A percentile compares a stretch with the other conserved stretches of the same genome.
These are phyloP conservation scores for Crotalus horridus DNA, from an alignment of 2,113 vertebrate genomes.

Conservation along the genomic window DNA sequence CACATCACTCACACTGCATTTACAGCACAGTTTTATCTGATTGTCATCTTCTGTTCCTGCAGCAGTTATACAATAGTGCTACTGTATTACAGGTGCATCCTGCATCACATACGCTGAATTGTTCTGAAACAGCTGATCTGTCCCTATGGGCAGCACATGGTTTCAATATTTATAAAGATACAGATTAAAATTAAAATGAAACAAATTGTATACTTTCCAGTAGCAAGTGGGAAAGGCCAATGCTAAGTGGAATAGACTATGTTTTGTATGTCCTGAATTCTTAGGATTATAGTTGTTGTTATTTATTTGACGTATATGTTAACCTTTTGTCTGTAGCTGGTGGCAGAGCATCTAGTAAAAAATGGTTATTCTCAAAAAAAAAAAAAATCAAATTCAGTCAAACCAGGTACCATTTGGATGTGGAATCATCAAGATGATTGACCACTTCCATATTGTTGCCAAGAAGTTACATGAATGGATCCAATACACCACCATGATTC, in stretches of 20 bases:
- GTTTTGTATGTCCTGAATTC: neutral
- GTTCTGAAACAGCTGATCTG: neutral
- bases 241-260: neutral
- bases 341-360: neutral
- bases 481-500: neutral
- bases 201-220: neutral
- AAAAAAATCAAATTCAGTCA: neutral
- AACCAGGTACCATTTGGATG: neutral
- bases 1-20: neutral
- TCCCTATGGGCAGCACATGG: neutral
- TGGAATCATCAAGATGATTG: neutral
- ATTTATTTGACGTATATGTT: neutral
- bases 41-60: neutral
- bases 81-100: neutral
- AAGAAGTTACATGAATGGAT: neutral
- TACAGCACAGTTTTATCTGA: neutral
- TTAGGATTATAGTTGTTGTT: neutral
- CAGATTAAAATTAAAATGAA: neutral
- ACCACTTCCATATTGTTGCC: neutral
- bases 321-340: neutral
- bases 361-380: neutral
- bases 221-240: neutral
- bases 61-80: neutral
- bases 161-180: neutral
- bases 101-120: neutral